Evolutionary conservation across 2,797 vertebrate genomes (phyloP).

Genomic region (Peromyscus eremicus): DNA sequence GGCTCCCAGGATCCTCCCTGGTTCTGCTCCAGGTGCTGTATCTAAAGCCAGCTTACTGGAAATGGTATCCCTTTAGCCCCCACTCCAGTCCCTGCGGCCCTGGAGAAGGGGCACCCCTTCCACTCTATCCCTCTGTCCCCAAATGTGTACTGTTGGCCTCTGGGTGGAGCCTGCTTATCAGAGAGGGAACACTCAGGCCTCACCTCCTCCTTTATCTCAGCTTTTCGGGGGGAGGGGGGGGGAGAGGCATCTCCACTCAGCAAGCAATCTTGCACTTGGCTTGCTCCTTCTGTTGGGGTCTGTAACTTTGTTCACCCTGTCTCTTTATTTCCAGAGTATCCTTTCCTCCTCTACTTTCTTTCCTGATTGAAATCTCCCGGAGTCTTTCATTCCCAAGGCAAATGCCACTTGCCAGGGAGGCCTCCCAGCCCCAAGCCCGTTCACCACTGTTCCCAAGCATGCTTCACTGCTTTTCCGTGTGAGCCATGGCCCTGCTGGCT

Average conservation of each 20-base stretch:
- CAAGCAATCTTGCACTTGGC: slow-evolving; percentile 26
- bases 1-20: slow-evolving; percentile 17
- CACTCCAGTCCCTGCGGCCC: not conserved
- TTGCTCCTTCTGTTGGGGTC: not conserved
- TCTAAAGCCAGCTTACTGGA: not conserved
- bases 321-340: slow-evolving; percentile 49
- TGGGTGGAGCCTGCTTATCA: slow-evolving; percentile 76
- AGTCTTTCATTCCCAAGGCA: not conserved
- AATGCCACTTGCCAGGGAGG: not conserved
- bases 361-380: slow-evolving; percentile 1
- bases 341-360: not conserved
- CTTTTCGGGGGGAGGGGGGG: slow-evolving; percentile 29
- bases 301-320: not conserved
- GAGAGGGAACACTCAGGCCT: slow-evolving; percentile 55
- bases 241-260: not conserved
- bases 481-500: not conserved
- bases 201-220: slow-evolving; percentile 72
- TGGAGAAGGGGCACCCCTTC: slow-evolving; percentile 50
- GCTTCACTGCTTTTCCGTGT: not conserved
- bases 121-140: not conserved
- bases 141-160: slow-evolving; percentile 12
- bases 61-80: not conserved
- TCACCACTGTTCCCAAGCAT: not conserved
- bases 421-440: not conserved
- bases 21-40: not conserved